Evolutionary conservation across 2,888 invertebrate genomes (phyloP).

Genomic region (Hydraecia micacea): DNA sequence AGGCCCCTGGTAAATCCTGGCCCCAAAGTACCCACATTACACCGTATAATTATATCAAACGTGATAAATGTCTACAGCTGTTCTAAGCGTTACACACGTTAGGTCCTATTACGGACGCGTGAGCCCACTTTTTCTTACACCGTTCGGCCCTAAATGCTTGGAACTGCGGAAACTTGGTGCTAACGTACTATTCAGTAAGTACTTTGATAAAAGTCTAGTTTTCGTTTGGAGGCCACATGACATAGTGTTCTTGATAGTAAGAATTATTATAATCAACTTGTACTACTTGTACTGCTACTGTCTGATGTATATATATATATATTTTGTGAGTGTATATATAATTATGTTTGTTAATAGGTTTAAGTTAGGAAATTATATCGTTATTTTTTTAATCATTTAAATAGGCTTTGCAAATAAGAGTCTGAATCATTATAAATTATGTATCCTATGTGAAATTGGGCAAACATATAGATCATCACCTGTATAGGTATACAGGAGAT

Average conservation of each 20-base stretch:
- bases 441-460: not conserved
- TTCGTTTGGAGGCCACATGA: conserved; percentile 7
- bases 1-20: no score
- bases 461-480: no score
- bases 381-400: not conserved
- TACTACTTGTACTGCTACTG: no score
- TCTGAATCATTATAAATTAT: not conserved
- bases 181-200: conserved; percentile 13
- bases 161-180: conserved; percentile 17
- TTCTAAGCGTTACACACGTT: no score
- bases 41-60: no score
- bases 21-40: no score
- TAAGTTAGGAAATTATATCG: not conserved
- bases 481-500: no score
- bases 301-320: no score
- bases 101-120: no score
- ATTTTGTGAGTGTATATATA: not conserved
- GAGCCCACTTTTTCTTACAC: no score
- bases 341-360: not conserved
- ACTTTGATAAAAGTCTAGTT: conserved; percentile 18
- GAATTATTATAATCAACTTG: not conserved
- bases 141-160: conserved; percentile 28
- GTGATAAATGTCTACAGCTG: no score
- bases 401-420: not conserved
- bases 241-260: not conserved